These are phyloP conservation scores for Lutjanus campechanus DNA, from an alignment of 2,797 vertebrate species.

Conservation along the genomic window DNA sequence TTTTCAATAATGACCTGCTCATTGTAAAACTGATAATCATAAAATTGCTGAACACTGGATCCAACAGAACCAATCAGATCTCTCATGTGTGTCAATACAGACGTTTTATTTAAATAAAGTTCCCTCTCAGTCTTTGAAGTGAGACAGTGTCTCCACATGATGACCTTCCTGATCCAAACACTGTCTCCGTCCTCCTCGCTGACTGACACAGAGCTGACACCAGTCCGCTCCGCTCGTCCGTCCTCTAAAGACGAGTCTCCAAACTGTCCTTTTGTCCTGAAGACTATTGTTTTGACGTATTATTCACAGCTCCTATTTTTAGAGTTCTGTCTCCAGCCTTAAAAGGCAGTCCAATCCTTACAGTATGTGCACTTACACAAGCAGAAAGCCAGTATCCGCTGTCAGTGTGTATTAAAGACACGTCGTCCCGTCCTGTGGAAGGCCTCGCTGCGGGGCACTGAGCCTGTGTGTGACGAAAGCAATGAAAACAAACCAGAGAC, in stretches of 20 bases:
- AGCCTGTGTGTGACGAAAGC: constrained; percentile 45
- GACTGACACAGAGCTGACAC: constrained; percentile 32
- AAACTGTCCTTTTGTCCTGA: constrained; percentile 51
- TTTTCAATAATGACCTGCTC: too few relatives aligned
- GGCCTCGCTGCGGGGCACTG: constrained; percentile 47
- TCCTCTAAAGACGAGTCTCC: constrained; percentile 32
- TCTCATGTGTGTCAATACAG: too few relatives aligned
- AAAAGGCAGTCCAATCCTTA: constrained; percentile 50
- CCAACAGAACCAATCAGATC: background rate
- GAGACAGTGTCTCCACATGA: background rate
- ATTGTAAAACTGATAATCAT: too few relatives aligned
- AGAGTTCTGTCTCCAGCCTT: constrained; percentile 53
- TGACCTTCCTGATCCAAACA: constrained; percentile 29
- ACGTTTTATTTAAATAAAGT: too few relatives aligned
- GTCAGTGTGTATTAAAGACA: constrained; percentile 61
- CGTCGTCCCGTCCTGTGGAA: constrained; percentile 38
- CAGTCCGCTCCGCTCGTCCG: constrained; percentile 41
- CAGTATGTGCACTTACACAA: constrained; percentile 58
- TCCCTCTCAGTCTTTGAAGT: background rate
- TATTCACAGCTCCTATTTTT: constrained; percentile 69
- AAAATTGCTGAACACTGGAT: too few relatives aligned
- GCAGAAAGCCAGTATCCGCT: constrained; percentile 53
- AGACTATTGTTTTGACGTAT: constrained; percentile 59
- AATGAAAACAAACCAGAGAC: constrained; percentile 34
- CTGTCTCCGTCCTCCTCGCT: background rate